phyloP scores from a whole-genome alignment of 2,888 invertebrate genomes.

The Pristionchus mayeri region DNA sequence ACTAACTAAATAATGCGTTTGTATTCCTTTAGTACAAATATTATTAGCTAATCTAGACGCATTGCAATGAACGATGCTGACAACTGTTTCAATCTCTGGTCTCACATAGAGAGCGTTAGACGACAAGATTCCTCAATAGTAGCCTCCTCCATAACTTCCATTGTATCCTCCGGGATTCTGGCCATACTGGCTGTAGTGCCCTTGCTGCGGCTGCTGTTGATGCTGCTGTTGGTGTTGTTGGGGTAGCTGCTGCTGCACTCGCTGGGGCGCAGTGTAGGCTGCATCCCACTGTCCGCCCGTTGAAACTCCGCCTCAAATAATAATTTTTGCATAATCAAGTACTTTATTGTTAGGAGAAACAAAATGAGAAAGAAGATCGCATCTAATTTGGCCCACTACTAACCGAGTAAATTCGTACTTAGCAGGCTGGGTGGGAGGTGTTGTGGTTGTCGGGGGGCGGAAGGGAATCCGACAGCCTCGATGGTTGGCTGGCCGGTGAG shows the following conservation, averaged over 20 bases:
- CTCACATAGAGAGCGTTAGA: too few relatives aligned
- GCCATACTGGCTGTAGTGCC: constrained; percentile 19
- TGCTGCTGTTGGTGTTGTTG: not conserved
- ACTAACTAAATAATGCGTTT: not conserved
- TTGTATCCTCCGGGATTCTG: constrained; percentile 22
- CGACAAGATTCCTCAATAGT: not conserved
- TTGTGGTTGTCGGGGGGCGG: too few relatives aligned
- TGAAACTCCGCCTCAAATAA: not conserved
- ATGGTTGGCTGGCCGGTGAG: not conserved
- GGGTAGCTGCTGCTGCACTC: not conserved
- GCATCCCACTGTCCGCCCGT: not conserved
- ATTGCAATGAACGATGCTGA: not conserved
- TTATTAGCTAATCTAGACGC: not conserved
- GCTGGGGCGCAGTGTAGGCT: not conserved
- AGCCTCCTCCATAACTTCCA: constrained; percentile 16
- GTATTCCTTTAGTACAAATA: not conserved
- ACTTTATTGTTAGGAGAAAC: too few relatives aligned
- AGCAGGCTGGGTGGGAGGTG: too few relatives aligned
- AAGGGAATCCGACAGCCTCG: not conserved
- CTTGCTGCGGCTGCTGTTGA: constrained; percentile 15
- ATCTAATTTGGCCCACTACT: too few relatives aligned
- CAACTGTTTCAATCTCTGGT: not conserved
- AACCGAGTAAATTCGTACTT: too few relatives aligned
- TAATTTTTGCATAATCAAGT: too few relatives aligned
- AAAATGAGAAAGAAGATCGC: too few relatives aligned